phyloP scores from a whole-genome alignment of 1,140 invertebrate species.

The Elymnias hypermnestra region DNA sequence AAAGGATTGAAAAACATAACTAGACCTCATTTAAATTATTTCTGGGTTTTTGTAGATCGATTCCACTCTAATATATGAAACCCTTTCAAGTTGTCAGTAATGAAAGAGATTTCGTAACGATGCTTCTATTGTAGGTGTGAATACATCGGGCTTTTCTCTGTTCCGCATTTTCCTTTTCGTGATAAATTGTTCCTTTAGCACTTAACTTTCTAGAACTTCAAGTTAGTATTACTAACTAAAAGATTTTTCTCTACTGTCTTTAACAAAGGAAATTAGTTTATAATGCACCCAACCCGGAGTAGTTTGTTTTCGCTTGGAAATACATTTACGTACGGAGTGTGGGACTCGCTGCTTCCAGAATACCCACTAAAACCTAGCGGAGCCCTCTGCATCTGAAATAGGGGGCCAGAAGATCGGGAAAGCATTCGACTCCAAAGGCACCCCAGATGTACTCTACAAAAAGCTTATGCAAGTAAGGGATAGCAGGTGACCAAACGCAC shows the following conservation, averaged over 20 bases:
- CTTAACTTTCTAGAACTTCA: conserved; percentile 19
- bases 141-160: conserved; percentile 10
- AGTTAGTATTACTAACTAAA: conserved; percentile 14
- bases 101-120: conserved; percentile 8
- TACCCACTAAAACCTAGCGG: no score
- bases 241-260: conserved; percentile 11
- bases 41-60: not conserved
- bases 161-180: conserved; percentile 4
- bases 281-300: no score
- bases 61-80: not conserved
- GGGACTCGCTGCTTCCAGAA: no score
- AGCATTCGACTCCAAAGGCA: no score
- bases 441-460: no score
- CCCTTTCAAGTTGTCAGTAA: conserved; percentile 4
- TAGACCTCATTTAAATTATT: not conserved
- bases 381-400: no score
- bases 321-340: no score
- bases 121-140: conserved; percentile 9
- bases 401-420: no score
- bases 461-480: no score
- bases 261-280: conserved; percentile 5
- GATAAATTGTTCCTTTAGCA: conserved; percentile 19
- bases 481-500: no score
- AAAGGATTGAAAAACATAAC: no score
- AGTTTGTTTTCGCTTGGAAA: no score